These are phyloP conservation scores for Harpalus rufipes DNA, from an alignment of 2,888 invertebrate species.

Conservation along the genomic window DNA sequence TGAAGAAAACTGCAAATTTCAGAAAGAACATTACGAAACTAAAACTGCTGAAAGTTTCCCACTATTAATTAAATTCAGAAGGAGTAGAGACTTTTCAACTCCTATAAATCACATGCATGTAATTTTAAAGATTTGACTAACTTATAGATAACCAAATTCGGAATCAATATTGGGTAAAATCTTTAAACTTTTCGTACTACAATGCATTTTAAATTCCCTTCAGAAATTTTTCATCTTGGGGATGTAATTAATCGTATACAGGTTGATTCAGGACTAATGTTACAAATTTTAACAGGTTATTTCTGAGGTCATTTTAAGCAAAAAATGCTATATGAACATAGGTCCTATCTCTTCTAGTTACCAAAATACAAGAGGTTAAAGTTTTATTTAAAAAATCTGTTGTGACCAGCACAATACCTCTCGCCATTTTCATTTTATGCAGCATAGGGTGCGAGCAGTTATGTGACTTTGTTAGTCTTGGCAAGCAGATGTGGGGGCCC, in stretches of 20 bases:
- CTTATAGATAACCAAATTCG: conserved; percentile 4
- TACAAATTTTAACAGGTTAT: too few relatives aligned
- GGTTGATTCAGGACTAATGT: too few relatives aligned
- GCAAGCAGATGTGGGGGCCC: too few relatives aligned
- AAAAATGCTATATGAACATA: too few relatives aligned
- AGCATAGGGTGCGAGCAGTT: too few relatives aligned
- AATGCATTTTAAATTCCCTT: conserved; percentile 20
- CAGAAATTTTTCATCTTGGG: background rate
- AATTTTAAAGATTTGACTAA: background rate
- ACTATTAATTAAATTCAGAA: background rate
- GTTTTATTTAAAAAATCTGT: too few relatives aligned
- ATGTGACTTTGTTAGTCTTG: too few relatives aligned
- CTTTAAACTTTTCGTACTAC: background rate
- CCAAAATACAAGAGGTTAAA: too few relatives aligned
- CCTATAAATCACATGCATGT: background rate
- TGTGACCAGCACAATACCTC: too few relatives aligned
- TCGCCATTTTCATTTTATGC: too few relatives aligned
- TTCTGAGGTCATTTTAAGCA: too few relatives aligned
- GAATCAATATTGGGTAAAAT: conserved; percentile 10
- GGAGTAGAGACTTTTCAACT: background rate
- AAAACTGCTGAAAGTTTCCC: background rate
- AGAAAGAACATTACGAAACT: conserved; percentile 6
- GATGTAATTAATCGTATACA: background rate
- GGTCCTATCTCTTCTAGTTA: too few relatives aligned
- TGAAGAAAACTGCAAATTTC: background rate